Conservation (phyloP, 2,888 invertebrate species). For the Tricholauxania praeusta region DNA sequence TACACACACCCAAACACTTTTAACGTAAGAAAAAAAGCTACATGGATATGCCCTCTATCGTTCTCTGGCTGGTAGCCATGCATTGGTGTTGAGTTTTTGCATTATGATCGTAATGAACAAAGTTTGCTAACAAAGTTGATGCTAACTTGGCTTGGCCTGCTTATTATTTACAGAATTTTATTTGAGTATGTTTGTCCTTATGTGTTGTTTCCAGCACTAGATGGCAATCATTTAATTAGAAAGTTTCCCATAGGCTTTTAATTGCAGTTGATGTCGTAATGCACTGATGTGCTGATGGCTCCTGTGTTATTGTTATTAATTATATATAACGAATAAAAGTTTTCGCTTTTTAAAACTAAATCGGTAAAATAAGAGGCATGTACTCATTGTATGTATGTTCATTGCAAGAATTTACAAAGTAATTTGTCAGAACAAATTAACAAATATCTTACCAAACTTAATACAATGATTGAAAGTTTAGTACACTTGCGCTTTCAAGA, state of each 20-base stretch:
- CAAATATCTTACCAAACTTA: too few relatives aligned
- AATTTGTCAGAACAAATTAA: too few relatives aligned
- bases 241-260: conserved; percentile 66
- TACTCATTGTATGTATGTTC: too few relatives aligned
- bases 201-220: conserved; percentile 4
- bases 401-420: too few relatives aligned
- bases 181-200: neutral
- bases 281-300: conserved; percentile 1
- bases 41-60: neutral
- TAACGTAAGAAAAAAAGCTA: too few relatives aligned
- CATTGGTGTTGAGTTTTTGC: conserved; percentile 9
- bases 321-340: conserved; percentile 10
- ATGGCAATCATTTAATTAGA: conserved; percentile 67
- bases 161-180: conserved; percentile 33
- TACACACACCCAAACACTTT: too few relatives aligned
- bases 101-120: conserved; percentile 13
- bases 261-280: conserved; percentile 51
- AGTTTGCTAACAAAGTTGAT: conserved; percentile 20
- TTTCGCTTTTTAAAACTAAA: neutral
- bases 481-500: too few relatives aligned
- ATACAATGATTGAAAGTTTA: too few relatives aligned
- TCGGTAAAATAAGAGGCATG: too few relatives aligned
- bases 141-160: conserved; percentile 32
- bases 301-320: neutral
- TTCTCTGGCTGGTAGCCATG: conserved; percentile 4